These are phyloP conservation scores for Enteromius thamalakanensis DNA, from an alignment of 2,797 vertebrate genomes.

Conservation along the genomic window DNA sequence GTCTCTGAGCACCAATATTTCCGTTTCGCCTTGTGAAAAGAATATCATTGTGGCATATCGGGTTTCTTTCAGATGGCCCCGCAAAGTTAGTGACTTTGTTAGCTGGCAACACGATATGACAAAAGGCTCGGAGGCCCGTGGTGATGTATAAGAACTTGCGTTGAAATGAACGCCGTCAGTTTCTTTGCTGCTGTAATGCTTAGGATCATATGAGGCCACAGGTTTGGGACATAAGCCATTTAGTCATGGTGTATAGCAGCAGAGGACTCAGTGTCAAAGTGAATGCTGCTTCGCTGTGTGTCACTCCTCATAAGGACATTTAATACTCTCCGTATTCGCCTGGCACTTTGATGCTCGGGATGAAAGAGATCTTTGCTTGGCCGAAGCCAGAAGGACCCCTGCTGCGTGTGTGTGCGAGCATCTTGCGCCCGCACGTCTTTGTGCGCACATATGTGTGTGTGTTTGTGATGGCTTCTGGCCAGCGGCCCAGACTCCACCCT, in stretches of 20 bases:
- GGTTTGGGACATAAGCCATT: constrained; percentile 55
- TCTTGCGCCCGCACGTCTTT: constrained; percentile 28
- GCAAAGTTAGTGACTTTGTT: constrained; percentile 43
- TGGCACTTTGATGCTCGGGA: constrained; percentile 61
- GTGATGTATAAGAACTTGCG: constrained; percentile 20
- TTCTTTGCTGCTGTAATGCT: constrained; percentile 48
- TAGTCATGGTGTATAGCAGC: constrained; percentile 54
- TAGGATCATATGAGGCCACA: constrained; percentile 48
- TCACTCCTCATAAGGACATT: constrained; percentile 62
- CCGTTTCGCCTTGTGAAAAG: neutral
- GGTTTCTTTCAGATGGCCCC: neutral
- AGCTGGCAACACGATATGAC: constrained; percentile 46
- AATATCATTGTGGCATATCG: constrained; percentile 32
- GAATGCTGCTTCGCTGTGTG: constrained; percentile 36
- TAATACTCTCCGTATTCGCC: constrained; percentile 56
- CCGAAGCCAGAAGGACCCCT: constrained; percentile 52
- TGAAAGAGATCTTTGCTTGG: constrained; percentile 60
- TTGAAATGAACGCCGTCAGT: constrained; percentile 32
- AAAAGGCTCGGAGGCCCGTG: constrained; percentile 40
- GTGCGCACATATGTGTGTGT: constrained; percentile 49
- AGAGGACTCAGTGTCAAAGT: constrained; percentile 34
- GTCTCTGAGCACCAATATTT: constrained; percentile 20
- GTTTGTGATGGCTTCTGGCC: constrained; percentile 41
- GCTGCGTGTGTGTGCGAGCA: constrained; percentile 42
- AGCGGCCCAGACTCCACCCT: constrained; percentile 15